phyloP scores from a whole-genome alignment of 2,888 invertebrate species.

The Cerceris rybyensis region DNA sequence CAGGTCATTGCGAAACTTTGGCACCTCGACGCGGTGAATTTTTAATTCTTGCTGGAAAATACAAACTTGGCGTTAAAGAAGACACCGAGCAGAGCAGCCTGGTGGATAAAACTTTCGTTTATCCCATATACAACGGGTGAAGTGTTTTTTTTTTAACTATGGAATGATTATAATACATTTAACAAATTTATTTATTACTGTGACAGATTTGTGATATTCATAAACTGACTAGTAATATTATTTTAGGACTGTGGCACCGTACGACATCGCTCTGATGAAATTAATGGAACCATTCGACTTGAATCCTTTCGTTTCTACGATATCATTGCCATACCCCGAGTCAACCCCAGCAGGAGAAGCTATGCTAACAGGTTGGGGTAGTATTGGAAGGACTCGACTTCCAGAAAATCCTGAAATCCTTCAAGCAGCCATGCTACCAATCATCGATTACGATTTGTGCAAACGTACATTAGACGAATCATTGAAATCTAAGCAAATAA shows the following conservation, averaged over 20 bases:
- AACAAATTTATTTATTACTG: not conserved
- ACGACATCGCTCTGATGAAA: constrained; percentile 72
- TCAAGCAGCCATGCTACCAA: constrained; percentile 67
- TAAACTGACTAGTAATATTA: constrained; percentile 12
- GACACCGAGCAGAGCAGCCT: constrained; percentile 73
- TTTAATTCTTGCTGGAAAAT: constrained; percentile 71
- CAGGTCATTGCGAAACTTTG: constrained; percentile 80
- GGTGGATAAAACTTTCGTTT: constrained; percentile 66
- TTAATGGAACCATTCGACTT: constrained; percentile 71
- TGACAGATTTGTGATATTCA: not conserved
- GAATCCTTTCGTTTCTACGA: constrained; percentile 77
- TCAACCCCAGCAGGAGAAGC: constrained; percentile 72
- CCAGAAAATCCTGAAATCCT: constrained; percentile 69
- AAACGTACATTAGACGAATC: constrained; percentile 57
- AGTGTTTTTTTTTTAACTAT: not conserved
- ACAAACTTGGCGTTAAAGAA: constrained; percentile 67
- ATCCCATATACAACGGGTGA: constrained; percentile 75
- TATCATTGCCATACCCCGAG: constrained; percentile 77
- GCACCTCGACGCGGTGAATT: constrained; percentile 65
- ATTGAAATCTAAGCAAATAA: constrained; percentile 55
- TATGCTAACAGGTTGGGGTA: constrained; percentile 83
- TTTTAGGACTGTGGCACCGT: constrained; percentile 70
- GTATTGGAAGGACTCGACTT: constrained; percentile 64
- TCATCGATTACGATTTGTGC: constrained; percentile 67
- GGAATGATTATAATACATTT: no score